Evolutionary conservation across 2,113 vertebrate genomes (phyloP), one percentile per base, ranked within the genome.

Genomic region (Perca fluviatilis): DNA sequence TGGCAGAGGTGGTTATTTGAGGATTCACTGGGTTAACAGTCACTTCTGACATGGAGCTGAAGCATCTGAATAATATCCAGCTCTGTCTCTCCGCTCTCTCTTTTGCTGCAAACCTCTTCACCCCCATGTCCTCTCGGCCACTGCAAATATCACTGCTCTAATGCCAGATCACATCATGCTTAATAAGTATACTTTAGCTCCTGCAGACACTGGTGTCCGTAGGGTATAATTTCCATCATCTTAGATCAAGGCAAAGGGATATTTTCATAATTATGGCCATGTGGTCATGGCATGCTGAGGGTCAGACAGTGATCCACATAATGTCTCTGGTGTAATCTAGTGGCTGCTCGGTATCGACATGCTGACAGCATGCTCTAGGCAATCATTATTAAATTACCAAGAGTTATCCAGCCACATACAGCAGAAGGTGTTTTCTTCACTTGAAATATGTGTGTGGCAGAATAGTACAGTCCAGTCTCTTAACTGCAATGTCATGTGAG

Each of bases 221-320:
- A 40, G 78, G 83, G 76, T 56, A 58, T 88, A 60, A 75, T 88
- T 83, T 71, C 36, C 64, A 69, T 86, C 70, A 77, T 87, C 70
- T 60, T 77, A 47, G 50, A 90, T 83, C 74, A 85, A 51, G 49
- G 64, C 60, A 78, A 81, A 72, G 60, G 51, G 54, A 27, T 67
- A 76, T 84, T 76, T 76, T 70, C 68, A 69, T 87, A 61, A 90
- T 80, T 82, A 77, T 47, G 79, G 87, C 85, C 80, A 86, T 84
- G 87, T 88, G 85, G 65, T 80, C 70, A 60, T 64, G 54, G 58
- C 18, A 60, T 13, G 19, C 62, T 50, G 3, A 18, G 40, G 6
- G 72, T 83, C 89, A 87, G 78, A 88, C 82, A 56, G 61, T 77
- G 64, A 81, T 69, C 83, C 71, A 53, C 67, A 64, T 74, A 64